These are phyloP conservation scores for Icerya purchasi DNA, from an alignment of 2,888 invertebrate species.

Conservation along the genomic window DNA sequence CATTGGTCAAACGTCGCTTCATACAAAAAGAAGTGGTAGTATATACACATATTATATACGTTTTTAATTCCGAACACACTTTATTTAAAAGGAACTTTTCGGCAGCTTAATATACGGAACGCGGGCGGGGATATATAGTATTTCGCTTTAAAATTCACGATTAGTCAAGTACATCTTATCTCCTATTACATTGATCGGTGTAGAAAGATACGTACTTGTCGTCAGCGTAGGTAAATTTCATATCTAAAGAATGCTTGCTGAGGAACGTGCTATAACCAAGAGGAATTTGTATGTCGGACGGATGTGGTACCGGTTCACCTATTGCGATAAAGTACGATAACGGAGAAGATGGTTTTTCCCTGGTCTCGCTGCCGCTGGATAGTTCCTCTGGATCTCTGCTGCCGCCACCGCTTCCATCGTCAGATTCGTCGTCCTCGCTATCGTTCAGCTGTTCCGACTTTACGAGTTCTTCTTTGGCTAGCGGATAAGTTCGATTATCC, in stretches of 20 bases:
- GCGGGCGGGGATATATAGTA: no score
- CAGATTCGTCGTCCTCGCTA: neutral
- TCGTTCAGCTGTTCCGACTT: neutral
- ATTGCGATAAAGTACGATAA: slow-evolving; percentile 36
- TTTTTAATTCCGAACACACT: no score
- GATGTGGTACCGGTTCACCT: slow-evolving; percentile 66
- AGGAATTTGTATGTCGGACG: slow-evolving; percentile 78
- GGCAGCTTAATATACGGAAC: no score
- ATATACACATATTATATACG: no score
- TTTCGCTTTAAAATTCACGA: no score
- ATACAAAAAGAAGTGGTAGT: no score
- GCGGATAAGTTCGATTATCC: neutral
- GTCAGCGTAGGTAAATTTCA: slow-evolving; percentile 87
- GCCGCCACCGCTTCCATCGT: neutral
- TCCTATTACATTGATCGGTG: no score
- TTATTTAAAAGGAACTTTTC: no score
- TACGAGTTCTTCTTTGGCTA: neutral
- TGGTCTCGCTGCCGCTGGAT: neutral
- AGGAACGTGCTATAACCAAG: slow-evolving; percentile 73
- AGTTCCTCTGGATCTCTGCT: neutral
- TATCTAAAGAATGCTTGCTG: slow-evolving; percentile 74
- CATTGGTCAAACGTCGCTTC: no score
- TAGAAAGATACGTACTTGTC: slow-evolving; percentile 61
- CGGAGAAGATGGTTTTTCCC: neutral
- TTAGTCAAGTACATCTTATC: no score